Conservation (phyloP, 2,888 invertebrate genomes). For the Drosophila birchii region DNA sequence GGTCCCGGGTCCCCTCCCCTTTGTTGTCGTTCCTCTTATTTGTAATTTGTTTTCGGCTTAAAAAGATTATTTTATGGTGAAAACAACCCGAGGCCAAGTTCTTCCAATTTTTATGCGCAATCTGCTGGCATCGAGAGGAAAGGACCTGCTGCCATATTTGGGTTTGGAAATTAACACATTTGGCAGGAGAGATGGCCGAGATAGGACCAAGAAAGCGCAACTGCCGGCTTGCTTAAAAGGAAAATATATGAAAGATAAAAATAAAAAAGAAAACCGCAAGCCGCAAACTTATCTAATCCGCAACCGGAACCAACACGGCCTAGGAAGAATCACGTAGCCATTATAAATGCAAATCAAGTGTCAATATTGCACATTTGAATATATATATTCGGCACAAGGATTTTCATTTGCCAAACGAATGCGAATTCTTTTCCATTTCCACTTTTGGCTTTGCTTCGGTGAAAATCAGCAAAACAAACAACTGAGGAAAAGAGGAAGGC, state of each 20-base stretch:
- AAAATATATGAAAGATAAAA: not conserved
- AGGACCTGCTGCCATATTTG: slow-evolving; percentile 9
- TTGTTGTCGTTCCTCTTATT: slow-evolving; percentile 37
- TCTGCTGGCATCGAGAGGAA: slow-evolving; percentile 40
- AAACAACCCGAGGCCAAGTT: slow-evolving; percentile 73
- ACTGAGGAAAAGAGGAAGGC: slow-evolving; percentile 21
- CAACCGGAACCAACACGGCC: slow-evolving; percentile 25
- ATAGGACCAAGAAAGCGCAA: slow-evolving; percentile 26
- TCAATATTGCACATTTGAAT: slow-evolving; percentile 70
- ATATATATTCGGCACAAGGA: slow-evolving; percentile 65
- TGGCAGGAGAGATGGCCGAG: slow-evolving; percentile 25
- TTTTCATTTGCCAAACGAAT: slow-evolving; percentile 61
- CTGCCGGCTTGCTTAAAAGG: slow-evolving; percentile 19
- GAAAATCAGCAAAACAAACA: slow-evolving; percentile 70
- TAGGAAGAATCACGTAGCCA: slow-evolving; percentile 68
- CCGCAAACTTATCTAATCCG: slow-evolving; percentile 29
- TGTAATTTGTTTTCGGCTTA: slow-evolving; percentile 71
- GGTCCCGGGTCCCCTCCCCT: slow-evolving; percentile 5
- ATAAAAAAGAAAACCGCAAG: slow-evolving; percentile 1
- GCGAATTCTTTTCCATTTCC: slow-evolving; percentile 35
- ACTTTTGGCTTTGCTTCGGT: slow-evolving; percentile 16
- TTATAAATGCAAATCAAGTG: slow-evolving; percentile 81
- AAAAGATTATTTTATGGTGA: slow-evolving; percentile 81
- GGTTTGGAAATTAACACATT: slow-evolving; percentile 44
- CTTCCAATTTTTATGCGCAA: slow-evolving; percentile 52